Evolutionary conservation across 2,888 invertebrate genomes (phyloP), one percentile per base, ranked within the genome.

Genomic region (Nomada fabriciana): DNA sequence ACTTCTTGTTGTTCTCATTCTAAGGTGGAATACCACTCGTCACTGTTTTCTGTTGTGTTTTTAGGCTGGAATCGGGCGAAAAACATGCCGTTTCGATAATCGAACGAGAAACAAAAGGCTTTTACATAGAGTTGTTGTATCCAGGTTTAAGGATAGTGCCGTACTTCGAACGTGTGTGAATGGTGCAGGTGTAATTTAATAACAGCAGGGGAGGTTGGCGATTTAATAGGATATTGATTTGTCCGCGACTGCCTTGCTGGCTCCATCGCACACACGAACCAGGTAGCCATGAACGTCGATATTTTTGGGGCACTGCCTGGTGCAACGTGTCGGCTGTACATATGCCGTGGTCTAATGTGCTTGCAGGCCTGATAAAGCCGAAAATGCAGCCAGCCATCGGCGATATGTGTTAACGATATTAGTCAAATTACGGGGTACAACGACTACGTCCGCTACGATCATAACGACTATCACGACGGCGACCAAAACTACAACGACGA

Each of bases 241-340:
- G 91, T 91, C 86, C 88, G 91, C 88, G 89, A 88, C 88, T 88
- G 88, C 87, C 87, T 86, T 90, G 85, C 87, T 87, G 88, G 86
- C 86, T 82, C 88, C 83, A 85, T 85, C 82, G 85, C 81, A 80
- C 86, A 85, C 84, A 82, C 83, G 76, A 85, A 81, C 86, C 86
- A 87, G 88, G 89, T 92, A 91, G 92, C 90, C 93, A 93, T 93
- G 93, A 92, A 93, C 91, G 92, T 93, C 93, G 93, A 93, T 93
- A 93, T 91, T 93, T 91, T 92, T 91, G 92, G 92, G 92, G 91
- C 91, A 91, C 90, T 90, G 90, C 88, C 89, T 87, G 86, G 83
- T 82, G 80, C 80, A 86, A 84, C 86, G 84, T 88, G 86, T 89
- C 84, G 89, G 86, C 84, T 80, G 53, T 75, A 53, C 74, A 83